Evolutionary conservation across 92 coral and sea anemone species (phyloP), one percentile per base, ranked within the genome.

Genomic region (Epizoanthus illoricatus): DNA sequence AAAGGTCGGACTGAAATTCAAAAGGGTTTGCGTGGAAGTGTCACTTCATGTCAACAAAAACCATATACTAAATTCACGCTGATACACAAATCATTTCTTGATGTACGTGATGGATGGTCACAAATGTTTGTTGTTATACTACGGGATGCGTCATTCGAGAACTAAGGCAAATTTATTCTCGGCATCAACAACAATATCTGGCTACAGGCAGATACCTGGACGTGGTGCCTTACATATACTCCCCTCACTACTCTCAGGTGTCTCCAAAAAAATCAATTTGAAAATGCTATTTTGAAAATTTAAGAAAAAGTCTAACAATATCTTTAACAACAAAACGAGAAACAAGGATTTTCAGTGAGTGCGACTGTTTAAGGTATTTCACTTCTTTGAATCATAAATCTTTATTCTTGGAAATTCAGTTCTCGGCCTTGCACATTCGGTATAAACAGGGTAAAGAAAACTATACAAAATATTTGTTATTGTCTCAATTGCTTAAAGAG

Each of bases 391-490:
- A 20, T 40, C 60, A 78, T 41, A n/a, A 63, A 45, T 4, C 23
- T 12, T 36, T 59, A 40, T 28, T 59, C 55, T 19, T 75, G 20
- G 69, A 0, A 36, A 36, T 23, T 69, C 8, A 66, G 16, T 41
- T 13, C 1, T 6, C 21, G 19, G 70, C 60, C 65, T 60, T 62
- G 60, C 67, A 56, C 82, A 8, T 1, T 45, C 19, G 55, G 23
- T 76, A 64, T 21, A 15, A 42, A 78, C 19, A 8, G 28, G 40
- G 81, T 41, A n/a, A 21, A 42, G 71, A 75, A 75, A 42, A n/a
- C 58, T 41, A 16, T 62, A 63, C 28, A 62, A 45, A 63, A 19
- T 18, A 11, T 42, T 4, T 12, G 39, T 15, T 58, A 19, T 45
- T 28, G 24, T 47, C 8, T 16, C 23, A 21, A 75, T 55, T 41